These are phyloP conservation scores for Rhodophaea formosa DNA, from an alignment of 2,888 invertebrate species.

Conservation along the genomic window DNA sequence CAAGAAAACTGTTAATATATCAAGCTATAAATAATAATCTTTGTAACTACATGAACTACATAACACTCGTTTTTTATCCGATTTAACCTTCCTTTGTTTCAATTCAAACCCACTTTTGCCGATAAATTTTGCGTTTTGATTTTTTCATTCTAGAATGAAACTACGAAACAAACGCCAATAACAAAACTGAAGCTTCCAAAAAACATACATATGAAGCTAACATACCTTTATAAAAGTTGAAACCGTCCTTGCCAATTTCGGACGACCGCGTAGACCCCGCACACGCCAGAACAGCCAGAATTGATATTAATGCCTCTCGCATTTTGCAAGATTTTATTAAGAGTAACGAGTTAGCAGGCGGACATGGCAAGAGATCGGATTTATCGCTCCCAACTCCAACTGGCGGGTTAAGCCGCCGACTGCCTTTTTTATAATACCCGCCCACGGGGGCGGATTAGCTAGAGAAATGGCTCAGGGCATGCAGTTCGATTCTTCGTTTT, in stretches of 20 bases:
- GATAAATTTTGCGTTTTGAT: too few species aligned
- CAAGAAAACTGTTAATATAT: too few species aligned
- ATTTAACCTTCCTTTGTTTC: too few species aligned
- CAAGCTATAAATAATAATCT: too few species aligned
- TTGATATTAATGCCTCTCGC: constrained; percentile 63
- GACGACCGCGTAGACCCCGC: constrained; percentile 44
- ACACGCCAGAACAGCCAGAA: constrained; percentile 53
- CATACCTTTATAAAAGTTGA: constrained; percentile 74
- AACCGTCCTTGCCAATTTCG: constrained; percentile 64
- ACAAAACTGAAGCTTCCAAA: constrained; percentile 17
- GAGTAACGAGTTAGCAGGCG: constrained; percentile 43
- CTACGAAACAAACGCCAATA: background rate
- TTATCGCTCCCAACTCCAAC: constrained; percentile 32
- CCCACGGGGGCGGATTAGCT: constrained; percentile 25
- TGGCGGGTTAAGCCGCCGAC: constrained; percentile 31
- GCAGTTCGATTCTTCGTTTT: constrained; percentile 28
- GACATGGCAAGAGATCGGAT: constrained; percentile 34
- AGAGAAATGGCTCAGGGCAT: constrained; percentile 21
- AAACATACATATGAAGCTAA: constrained; percentile 29
- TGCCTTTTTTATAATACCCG: constrained; percentile 58
- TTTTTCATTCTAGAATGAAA: too few species aligned
- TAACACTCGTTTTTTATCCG: too few species aligned
- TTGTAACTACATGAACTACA: too few species aligned
- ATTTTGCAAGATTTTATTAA: constrained; percentile 52
- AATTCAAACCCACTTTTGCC: too few species aligned